Percentiles rank a stretch among this genome's conserved stretches.
Conservation (phyloP, 2,888 invertebrate species). For the Calameuta filiformis region DNA sequence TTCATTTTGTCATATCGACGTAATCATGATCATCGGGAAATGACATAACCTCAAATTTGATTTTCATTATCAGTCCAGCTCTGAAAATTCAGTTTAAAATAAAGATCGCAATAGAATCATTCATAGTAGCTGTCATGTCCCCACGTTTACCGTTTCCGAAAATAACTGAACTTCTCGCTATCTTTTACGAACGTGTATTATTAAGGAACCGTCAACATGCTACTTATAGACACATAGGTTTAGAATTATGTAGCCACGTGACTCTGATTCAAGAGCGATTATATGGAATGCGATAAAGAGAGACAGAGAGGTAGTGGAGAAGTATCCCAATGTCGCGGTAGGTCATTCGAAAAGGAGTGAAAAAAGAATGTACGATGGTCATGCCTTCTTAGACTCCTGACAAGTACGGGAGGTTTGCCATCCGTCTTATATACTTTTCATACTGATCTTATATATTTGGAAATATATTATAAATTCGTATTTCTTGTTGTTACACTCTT, state of each 20-base stretch:
- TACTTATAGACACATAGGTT: neutral
- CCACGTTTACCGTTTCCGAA: neutral
- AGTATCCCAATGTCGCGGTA: neutral
- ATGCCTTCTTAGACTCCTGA: neutral
- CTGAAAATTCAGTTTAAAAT: too few relatives aligned
- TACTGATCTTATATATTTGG: neutral
- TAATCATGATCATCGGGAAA: too few relatives aligned
- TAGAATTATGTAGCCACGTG: neutral
- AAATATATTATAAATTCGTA: neutral
- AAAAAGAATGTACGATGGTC: neutral
- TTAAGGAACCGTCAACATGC: neutral
- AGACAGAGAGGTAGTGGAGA: neutral
- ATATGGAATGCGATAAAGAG: neutral
- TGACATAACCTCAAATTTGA: too few relatives aligned
- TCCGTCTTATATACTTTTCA: neutral
- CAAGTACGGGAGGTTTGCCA: neutral
- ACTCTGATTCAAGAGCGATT: neutral
- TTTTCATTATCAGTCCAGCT: too few relatives aligned
- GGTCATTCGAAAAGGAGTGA: neutral
- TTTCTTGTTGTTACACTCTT: neutral
- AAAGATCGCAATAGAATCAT: neutral
- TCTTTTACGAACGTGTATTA: neutral
- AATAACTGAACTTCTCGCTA: neutral
- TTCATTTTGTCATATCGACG: too few relatives aligned
- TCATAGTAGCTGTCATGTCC: neutral